Conservation (phyloP, 2,888 invertebrate genomes). For the Luffia ferchaultella region DNA sequence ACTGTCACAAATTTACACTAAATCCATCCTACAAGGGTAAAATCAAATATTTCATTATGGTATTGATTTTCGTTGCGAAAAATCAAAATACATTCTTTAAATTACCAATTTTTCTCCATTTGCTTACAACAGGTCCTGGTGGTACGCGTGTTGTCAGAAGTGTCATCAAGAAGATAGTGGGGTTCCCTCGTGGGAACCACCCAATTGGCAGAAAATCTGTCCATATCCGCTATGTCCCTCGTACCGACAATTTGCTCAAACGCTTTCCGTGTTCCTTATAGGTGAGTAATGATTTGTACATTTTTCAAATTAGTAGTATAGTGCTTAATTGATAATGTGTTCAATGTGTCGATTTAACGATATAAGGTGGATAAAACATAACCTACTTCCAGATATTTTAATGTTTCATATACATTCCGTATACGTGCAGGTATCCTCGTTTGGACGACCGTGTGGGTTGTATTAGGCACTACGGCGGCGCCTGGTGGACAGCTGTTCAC, state of each 20-base stretch:
- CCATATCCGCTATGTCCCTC: slow-evolving; percentile 88
- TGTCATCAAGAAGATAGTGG: slow-evolving; percentile 78
- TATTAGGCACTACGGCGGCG: slow-evolving; percentile 80
- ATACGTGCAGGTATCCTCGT: slow-evolving; percentile 74
- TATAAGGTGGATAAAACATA: too few species aligned
- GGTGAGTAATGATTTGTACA: slow-evolving; percentile 43
- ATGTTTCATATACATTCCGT: too few species aligned
- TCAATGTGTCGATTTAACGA: too few species aligned
- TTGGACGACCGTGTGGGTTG: slow-evolving; percentile 80
- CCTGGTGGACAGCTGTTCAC: slow-evolving; percentile 85
- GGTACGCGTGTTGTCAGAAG: slow-evolving; percentile 81
- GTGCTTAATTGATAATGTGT: too few species aligned
- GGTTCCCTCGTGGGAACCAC: slow-evolving; percentile 82
- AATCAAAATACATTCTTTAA: too few species aligned
- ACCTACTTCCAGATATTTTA: too few species aligned
- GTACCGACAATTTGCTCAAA: slow-evolving; percentile 82
- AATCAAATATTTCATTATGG: too few species aligned
- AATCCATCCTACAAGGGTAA: too few species aligned
- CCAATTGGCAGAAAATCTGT: slow-evolving; percentile 80
- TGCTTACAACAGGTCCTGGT: slow-evolving; percentile 89
- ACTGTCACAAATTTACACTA: too few species aligned
- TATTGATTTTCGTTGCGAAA: too few species aligned
- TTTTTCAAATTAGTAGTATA: not conserved
- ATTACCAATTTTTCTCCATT: too few species aligned
- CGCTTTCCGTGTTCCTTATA: slow-evolving; percentile 75